Evolutionary conservation across 92 coral and sea anemone species (phyloP), one percentile per base, ranked within the genome.

Genomic region (Pocillopora grandis): DNA sequence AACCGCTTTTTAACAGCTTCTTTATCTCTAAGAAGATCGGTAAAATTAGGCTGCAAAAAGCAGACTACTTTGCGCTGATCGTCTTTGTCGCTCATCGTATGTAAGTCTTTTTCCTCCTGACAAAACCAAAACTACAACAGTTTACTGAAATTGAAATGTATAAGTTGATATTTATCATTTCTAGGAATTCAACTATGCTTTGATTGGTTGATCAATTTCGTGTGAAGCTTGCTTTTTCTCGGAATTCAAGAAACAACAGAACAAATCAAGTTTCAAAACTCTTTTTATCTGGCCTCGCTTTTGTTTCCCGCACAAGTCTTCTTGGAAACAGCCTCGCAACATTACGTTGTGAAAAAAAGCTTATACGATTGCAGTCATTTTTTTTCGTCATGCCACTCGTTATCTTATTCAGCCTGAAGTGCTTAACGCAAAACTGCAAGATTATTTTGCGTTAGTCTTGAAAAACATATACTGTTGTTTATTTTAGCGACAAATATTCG

Each of bases 21-120:
- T 20, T 36, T 75, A 60, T 74, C 81, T 80, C 85, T 88, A 5
- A 95, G 88, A 36, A 85, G 78, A 70, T 90, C 94, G 56, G 92
- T 89, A 71, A 95, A 95, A 80, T 93, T 92, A 58, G 98, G 95
- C 86, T 95, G 98, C 14, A 91, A 85, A 56, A 95, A 90, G 58
- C 95, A 95, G 63, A 95, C 94, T 23, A 93, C 94, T 42, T 68
- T 68, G 11, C 88, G 76, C 12, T 76, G 62, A 12, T 84, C 83
- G 58, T 76, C 82, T 16, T 61, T 31, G 8, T 75, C 86, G n/a
- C 58, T 37, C 86, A 83, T 83, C 42, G 80, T 49, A 36, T 49
- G 49, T 16, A 0, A 27, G 0, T 63, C 33, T 35, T 36, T 16
- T 56, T 56, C 3, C 36, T 17, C 21, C 12, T n/a, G 14, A 10